Base-by-base conservation (phyloP, 1,140 invertebrate species). In the Schmidtea mediterranea region DNA sequence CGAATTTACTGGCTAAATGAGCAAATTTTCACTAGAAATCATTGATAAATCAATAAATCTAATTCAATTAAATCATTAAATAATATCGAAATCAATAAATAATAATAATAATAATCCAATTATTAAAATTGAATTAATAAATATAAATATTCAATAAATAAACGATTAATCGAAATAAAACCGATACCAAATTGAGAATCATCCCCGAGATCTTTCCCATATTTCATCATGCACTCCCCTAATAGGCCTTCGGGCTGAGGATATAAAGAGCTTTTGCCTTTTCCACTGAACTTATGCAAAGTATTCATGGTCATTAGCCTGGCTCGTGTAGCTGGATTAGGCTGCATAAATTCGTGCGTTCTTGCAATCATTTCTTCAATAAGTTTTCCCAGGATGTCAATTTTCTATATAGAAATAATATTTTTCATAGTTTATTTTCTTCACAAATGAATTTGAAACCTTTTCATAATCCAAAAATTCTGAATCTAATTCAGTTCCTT, bases 391-490 rank as follows among this genome's bases (percentile, higher is more conserved):
- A 83, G 89, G 18, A 90, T 78, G 67, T 95, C 87, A 52, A 84
- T 90, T 80, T 87, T 89, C 76, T 87, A 62, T 26, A 68, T n/a
- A n/a, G n/a, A n/a, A n/a, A 57, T 40, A 51, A 49, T 16, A 15
- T n/a, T 46, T n/a, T 15, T 6, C 5, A 6, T 21, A 6, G 3
- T 16, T 46, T 40, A 26, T 36, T 26, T 36, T 46, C n/a, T 26
- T 37, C 16, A 6, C 5, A 37, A 36, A 10, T 10, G 9, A 46
- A 16, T 18, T 15, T 15, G 6, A 74, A 73, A 92, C 86, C 72
- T 81, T 79, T 74, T 98, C 92, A 87, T 98, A 95, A 62, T 95
- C 86, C 68, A 82, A 73, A 62, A 92, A 97, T 59, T 95, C 89
- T 66, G 92, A 77, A 69, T 95, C 89, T 53, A 97, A 74, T 71